These are phyloP conservation scores for Enchytraeus crypticus DNA, from an alignment of 2,888 invertebrate genomes.

Conservation along the genomic window DNA sequence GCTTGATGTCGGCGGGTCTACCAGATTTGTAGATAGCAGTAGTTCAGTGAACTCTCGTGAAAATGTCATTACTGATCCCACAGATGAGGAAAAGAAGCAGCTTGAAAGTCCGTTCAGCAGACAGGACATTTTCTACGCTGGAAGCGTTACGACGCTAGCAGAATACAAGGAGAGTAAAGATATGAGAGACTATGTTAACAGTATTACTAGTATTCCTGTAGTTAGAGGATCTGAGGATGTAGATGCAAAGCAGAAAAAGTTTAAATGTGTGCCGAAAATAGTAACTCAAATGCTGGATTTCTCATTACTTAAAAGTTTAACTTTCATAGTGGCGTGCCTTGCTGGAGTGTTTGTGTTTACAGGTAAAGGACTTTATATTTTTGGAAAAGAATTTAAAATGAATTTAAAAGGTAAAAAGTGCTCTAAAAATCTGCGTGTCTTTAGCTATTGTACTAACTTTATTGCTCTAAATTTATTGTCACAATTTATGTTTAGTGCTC, in stretches of 20 bases:
- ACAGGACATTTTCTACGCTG: slow-evolving; percentile 91
- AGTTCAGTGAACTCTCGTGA: too few species aligned
- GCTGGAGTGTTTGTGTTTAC: slow-evolving; percentile 5
- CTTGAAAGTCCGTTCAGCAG: slow-evolving; percentile 42
- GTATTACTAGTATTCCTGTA: slow-evolving; percentile 73
- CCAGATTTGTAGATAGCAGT: too few species aligned
- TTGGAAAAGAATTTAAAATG: too few species aligned
- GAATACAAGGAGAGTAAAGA: slow-evolving; percentile 79
- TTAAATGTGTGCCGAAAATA: slow-evolving; percentile 11
- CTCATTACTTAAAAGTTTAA: slow-evolving; percentile 70
- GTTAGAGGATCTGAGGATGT: background rate
- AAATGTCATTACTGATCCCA: too few species aligned
- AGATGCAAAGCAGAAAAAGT: slow-evolving; percentile 7
- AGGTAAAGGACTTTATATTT: too few species aligned
- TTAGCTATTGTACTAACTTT: too few species aligned
- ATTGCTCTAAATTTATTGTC: too few species aligned
- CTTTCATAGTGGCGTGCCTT: slow-evolving; percentile 55
- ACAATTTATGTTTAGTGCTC: too few species aligned
- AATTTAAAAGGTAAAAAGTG: too few species aligned
- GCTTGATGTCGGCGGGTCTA: too few species aligned
- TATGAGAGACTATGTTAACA: slow-evolving; percentile 71
- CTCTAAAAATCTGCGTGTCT: too few species aligned
- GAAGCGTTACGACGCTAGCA: slow-evolving; percentile 81
- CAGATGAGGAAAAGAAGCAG: too few species aligned
- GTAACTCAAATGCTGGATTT: slow-evolving; percentile 68